A percentile compares a stretch with the other conserved stretches of the same genome.
Evolutionary conservation across 1,140 invertebrate species (phyloP).

Genomic region (Asbolus verrucosus): DNA sequence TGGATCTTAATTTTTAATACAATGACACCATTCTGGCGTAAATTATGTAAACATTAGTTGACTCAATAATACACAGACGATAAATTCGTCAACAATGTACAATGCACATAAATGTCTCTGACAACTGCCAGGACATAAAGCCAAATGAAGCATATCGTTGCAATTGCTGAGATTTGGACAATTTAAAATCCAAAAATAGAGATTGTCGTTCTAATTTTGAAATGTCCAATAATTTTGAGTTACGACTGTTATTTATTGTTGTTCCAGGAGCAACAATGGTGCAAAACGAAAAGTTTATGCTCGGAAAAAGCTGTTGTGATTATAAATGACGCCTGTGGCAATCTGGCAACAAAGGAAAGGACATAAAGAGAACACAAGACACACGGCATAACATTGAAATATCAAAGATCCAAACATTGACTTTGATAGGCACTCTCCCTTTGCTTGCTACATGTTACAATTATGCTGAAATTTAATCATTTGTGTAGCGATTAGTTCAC

Average conservation of each 20-base stretch:
- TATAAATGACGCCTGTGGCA: slow-evolving; percentile 34
- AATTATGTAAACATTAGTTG: slow-evolving; percentile 14
- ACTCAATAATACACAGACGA: background rate
- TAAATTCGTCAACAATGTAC: slow-evolving; percentile 12
- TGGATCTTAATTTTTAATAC: slow-evolving; percentile 8
- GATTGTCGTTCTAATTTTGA: too few relatives aligned
- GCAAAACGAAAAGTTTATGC: background rate
- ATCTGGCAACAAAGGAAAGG: slow-evolving; percentile 43
- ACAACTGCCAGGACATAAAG: slow-evolving; percentile 16
- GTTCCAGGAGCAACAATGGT: too few relatives aligned
- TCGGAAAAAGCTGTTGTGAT: background rate
- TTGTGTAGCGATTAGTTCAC: slow-evolving; percentile 65
- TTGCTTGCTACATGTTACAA: slow-evolving; percentile 62
- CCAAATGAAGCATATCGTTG: background rate
- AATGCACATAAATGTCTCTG: slow-evolving; percentile 12
- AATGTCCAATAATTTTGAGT: too few relatives aligned
- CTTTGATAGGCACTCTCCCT: slow-evolving; percentile 55
- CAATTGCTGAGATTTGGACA: background rate
- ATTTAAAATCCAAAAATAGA: too few relatives aligned
- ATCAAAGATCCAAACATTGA: slow-evolving; percentile 49
- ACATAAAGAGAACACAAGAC: slow-evolving; percentile 41
- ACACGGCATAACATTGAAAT: slow-evolving; percentile 46
- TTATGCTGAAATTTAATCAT: slow-evolving; percentile 66
- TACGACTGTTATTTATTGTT: too few relatives aligned
- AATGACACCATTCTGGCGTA: slow-evolving; percentile 23